Conservation (phyloP, 1,140 invertebrate species). For the Akabosia matsudoensis region DNA sequence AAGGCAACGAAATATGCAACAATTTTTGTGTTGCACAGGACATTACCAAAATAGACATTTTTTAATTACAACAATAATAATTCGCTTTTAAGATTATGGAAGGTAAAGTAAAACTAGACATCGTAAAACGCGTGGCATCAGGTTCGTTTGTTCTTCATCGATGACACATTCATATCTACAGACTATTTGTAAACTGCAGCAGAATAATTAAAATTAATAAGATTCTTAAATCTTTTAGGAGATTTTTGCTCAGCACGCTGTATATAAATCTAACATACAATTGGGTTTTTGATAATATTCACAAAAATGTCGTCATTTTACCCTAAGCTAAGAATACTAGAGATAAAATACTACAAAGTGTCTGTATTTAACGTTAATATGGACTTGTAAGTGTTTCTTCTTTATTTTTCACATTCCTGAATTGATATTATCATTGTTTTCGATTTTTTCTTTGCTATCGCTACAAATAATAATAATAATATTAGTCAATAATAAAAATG, state of each 20-base stretch:
- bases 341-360: neutral
- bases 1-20: neutral
- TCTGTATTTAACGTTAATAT: neutral
- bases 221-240: too few species aligned
- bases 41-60: neutral
- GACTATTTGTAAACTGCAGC: too few species aligned
- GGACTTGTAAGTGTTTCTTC: neutral
- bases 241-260: neutral
- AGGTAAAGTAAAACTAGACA: too few species aligned
- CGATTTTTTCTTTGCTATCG: neutral
- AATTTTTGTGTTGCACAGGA: neutral
- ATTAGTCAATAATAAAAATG: constrained; percentile 15
- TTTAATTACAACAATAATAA: neutral
- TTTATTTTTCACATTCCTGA: too few species aligned
- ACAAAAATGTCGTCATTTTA: neutral
- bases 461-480: neutral
- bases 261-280: neutral
- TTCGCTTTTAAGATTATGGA: too few species aligned
- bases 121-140: too few species aligned
- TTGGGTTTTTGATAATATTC: neutral
- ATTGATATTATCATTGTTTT: too few species aligned
- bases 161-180: too few species aligned
- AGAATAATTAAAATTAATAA: too few species aligned
- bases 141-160: too few species aligned
- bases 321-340: neutral